Base-by-base conservation (phyloP, 2,113 vertebrate genomes). In the Stigmatopora nigra region DNA sequence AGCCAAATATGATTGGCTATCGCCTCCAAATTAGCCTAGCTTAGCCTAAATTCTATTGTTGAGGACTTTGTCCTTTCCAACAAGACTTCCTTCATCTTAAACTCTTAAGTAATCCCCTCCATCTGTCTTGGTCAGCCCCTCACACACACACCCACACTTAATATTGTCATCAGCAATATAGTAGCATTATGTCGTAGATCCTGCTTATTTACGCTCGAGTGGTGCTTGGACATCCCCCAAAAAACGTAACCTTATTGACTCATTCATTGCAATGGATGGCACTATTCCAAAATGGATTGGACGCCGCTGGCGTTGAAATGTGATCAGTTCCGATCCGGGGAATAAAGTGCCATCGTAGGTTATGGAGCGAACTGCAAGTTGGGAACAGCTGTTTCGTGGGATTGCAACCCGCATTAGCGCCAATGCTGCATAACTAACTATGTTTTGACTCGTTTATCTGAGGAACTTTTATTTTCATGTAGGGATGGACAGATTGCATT, bases 51-150 rank as follows among this genome's bases (percentile, higher is more conserved):
- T 8, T 53, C 19, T 19, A 22, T 53, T 22, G 51, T 53, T 12
- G 13, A 22, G 11, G 1, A 1, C 52, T 78, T 47, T 36, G 61
- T 61, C 10, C 71, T 77, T 65, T 64, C 9, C 15, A 57, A 58
- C 61, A 67, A 20, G 10, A 22, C 12, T 48, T 48, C 14, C 13
- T 53, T 11, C 20, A 22, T 22, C 63, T 77, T 71, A 74, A 65
- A 76, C 69, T 64, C 10, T 36, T 41, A 5, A 35, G 36, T 87
- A 85, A 88, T 88, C 86, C 78, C 64, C 71, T 73, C 83, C 69
- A 63, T 84, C 81, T 84, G 85, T 82, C 71, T 68, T 65, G 31
- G 47, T 70, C 63, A 72, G 64, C 78, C 76, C 72, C 66, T 73
- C 66, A 61, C 53, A 53, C 9, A 53, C 20, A 22, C 62, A 69